phyloP scores from a whole-genome alignment of 2,113 vertebrate genomes.

The Mormoops blainvillei region DNA sequence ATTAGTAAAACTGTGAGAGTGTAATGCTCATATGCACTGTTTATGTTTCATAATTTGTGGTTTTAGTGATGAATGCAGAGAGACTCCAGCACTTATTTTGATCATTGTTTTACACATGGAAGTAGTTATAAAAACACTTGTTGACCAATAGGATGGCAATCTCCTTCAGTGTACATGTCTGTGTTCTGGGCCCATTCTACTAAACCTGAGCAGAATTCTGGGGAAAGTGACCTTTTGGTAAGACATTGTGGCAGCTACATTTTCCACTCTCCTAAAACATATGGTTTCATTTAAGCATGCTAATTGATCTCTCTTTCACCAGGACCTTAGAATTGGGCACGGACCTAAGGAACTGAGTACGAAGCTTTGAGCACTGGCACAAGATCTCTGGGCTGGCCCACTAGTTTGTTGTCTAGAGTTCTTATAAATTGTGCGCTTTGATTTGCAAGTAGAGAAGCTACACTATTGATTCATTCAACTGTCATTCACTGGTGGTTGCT shows the following conservation, averaged over 20 bases:
- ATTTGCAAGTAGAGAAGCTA: not conserved
- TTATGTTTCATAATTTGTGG: not conserved
- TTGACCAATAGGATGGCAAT: not conserved
- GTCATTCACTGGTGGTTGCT: not conserved
- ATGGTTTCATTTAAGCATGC: conserved; percentile 21
- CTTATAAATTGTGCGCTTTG: conserved; percentile 5
- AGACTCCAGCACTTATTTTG: not conserved
- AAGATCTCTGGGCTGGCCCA: not conserved
- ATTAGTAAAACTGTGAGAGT: not conserved
- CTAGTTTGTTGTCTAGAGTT: not conserved
- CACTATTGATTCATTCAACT: not conserved
- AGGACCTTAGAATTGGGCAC: not conserved
- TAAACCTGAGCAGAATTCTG: conserved; percentile 29
- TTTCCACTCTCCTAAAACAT: not conserved
- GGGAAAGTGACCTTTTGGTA: not conserved
- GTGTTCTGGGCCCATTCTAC: not conserved
- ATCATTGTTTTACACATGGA: not conserved
- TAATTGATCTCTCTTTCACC: not conserved
- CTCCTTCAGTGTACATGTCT: not conserved
- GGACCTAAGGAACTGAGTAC: not conserved
- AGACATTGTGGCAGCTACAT: not conserved
- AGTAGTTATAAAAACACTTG: not conserved
- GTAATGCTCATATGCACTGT: not conserved
- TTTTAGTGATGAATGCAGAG: not conserved
- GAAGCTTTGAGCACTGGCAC: not conserved